A percentile compares a stretch with the other conserved stretches of the same genome.
These are phyloP conservation scores for Pampus argenteus DNA, from an alignment of 2,797 vertebrate species.

Conservation along the genomic window DNA sequence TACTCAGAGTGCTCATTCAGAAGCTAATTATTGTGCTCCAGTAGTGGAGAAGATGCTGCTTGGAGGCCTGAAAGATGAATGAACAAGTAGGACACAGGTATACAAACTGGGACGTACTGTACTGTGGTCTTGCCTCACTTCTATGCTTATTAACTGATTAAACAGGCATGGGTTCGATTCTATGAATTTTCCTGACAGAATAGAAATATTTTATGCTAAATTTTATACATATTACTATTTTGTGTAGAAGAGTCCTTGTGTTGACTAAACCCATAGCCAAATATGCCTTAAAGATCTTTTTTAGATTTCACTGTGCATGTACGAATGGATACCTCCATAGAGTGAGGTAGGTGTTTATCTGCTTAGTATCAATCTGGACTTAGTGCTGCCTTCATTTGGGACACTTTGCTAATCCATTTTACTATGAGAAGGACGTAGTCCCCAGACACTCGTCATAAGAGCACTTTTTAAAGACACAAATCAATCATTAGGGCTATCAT, in stretches of 20 bases:
- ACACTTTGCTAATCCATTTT: slow-evolving; percentile 88
- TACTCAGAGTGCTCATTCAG: slow-evolving; percentile 73
- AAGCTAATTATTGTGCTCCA: slow-evolving; percentile 73
- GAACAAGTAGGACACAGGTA: slow-evolving; percentile 54
- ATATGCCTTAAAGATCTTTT: slow-evolving; percentile 16
- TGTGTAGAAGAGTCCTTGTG: background rate
- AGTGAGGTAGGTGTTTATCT: slow-evolving; percentile 84
- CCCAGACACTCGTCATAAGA: slow-evolving; percentile 40
- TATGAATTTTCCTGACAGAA: background rate
- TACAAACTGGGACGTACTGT: slow-evolving; percentile 8
- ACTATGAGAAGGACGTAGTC: slow-evolving; percentile 80
- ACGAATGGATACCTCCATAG: slow-evolving; percentile 70
- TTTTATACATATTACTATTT: background rate
- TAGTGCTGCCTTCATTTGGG: slow-evolving; percentile 81
- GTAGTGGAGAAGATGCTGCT: slow-evolving; percentile 40
- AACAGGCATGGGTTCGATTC: background rate
- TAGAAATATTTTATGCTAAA: background rate
- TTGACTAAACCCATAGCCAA: background rate
- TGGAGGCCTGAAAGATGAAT: slow-evolving; percentile 41
- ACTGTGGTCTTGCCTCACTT: background rate
- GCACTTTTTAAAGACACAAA: slow-evolving; percentile 8
- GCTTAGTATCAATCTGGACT: slow-evolving; percentile 90
- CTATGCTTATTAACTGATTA: background rate
- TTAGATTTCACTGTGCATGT: slow-evolving; percentile 14
- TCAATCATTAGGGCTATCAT: background rate